Conservation (phyloP, 2,888 invertebrate genomes). For the Polyommatus iphigenia region DNA sequence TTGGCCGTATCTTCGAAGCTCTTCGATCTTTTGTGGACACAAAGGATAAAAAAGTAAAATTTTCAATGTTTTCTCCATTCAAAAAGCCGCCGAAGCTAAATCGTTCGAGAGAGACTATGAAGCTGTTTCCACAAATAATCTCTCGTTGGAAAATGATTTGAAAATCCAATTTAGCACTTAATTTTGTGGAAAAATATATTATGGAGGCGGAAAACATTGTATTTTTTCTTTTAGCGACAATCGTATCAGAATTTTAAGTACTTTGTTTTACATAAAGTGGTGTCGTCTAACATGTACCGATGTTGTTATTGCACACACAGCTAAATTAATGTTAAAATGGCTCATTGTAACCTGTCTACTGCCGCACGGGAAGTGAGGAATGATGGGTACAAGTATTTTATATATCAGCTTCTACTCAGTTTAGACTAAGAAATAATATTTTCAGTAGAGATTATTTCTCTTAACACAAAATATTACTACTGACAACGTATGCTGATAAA, state of each 20-base stretch:
- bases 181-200: slow-evolving; percentile 36
- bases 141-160: slow-evolving; percentile 32
- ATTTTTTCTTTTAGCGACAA: slow-evolving; percentile 12
- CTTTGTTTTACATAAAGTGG: not conserved
- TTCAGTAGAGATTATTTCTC: not conserved
- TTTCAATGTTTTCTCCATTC: slow-evolving; percentile 39
- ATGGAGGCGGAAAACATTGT: slow-evolving; percentile 13
- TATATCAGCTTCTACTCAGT: not conserved
- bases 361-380: not conserved
- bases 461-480: not conserved
- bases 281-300: not conserved
- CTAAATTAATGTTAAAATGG: not conserved
- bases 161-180: slow-evolving; percentile 32
- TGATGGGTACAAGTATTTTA: not conserved
- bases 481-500: not conserved
- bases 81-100: slow-evolving; percentile 40
- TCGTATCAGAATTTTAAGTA: not conserved
- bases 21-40: not conserved
- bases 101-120: slow-evolving; percentile 36
- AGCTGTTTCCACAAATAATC: slow-evolving; percentile 35
- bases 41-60: slow-evolving; percentile 18
- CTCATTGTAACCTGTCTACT: too few species aligned
- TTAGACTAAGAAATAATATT: not conserved
- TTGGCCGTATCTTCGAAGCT: not conserved
- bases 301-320: not conserved